These are phyloP conservation scores for Aradophagus sp. DNA, from an alignment of 1,140 invertebrate genomes.

Conservation along the genomic window DNA sequence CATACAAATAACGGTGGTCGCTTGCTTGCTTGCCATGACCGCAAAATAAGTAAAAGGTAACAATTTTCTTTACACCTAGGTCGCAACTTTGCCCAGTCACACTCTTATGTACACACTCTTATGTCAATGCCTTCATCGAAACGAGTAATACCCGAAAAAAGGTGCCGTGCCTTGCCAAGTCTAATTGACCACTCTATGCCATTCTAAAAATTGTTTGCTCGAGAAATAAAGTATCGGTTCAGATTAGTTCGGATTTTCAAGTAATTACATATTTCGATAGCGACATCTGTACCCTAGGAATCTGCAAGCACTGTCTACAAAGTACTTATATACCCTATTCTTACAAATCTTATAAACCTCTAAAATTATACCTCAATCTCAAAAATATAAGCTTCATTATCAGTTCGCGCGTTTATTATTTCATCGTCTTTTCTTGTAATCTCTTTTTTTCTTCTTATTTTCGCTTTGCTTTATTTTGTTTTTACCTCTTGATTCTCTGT, in stretches of 20 bases:
- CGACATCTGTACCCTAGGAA: conserved; percentile 53
- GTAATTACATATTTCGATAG: conserved; percentile 38
- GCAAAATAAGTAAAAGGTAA: conserved; percentile 56
- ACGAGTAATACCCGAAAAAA: conserved; percentile 36
- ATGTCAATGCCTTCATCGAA: conserved; percentile 49
- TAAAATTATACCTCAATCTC: conserved; percentile 73
- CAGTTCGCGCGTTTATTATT: conserved; percentile 45
- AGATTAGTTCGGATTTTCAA: conserved; percentile 20
- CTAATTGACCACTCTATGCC: conserved; percentile 39
- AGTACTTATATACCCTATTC: conserved; percentile 64
- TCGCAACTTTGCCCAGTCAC: conserved; percentile 40
- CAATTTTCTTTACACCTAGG: conserved; percentile 57
- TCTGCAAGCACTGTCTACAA: conserved; percentile 62
- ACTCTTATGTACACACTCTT: conserved; percentile 55
- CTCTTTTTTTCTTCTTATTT: conserved; percentile 16
- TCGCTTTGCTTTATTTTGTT: conserved; percentile 28
- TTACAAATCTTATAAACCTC: conserved; percentile 74
- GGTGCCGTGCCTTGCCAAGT: conserved; percentile 6
- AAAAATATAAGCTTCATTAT: conserved; percentile 73
- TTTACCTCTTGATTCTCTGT: not conserved
- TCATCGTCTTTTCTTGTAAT: conserved; percentile 13
- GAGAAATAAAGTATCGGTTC: conserved; percentile 5
- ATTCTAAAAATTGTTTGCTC: conserved; percentile 2
- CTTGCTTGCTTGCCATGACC: conserved; percentile 5
- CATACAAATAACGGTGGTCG: conserved; percentile 30